Conservation (phyloP, 2,888 invertebrate genomes). For the Apodemia duryi region DNA sequence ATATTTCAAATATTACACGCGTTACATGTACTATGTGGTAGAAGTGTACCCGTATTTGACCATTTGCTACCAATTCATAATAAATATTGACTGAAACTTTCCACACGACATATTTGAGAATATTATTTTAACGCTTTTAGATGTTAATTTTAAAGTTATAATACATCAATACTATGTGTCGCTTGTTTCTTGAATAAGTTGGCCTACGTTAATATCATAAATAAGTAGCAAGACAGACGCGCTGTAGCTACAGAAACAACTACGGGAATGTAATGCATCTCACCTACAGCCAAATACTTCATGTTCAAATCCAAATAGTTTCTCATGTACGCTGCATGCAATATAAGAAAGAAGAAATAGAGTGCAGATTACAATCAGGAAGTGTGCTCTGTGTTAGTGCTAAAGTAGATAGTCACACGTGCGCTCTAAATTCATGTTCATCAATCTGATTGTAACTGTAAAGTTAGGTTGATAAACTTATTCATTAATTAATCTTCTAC, state of each 20-base stretch:
- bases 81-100: too few relatives aligned
- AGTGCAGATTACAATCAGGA: constrained; percentile 58
- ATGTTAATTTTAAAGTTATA: too few relatives aligned
- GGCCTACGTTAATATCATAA: too few relatives aligned
- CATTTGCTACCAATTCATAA: too few relatives aligned
- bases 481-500: background rate
- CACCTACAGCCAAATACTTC: constrained; percentile 87
- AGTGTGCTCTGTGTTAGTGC: constrained; percentile 39
- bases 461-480: background rate
- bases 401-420: constrained; percentile 30
- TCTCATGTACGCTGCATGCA: constrained; percentile 91
- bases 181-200: too few relatives aligned
- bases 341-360: constrained; percentile 73
- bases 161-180: too few relatives aligned
- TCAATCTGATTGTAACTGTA: background rate
- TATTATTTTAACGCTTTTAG: too few relatives aligned
- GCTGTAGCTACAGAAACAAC: constrained; percentile 30
- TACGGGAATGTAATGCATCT: constrained; percentile 40
- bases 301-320: constrained; percentile 89
- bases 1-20: too few relatives aligned
- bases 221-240: constrained; percentile 2
- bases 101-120: too few relatives aligned
- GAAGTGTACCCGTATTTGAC: too few relatives aligned
- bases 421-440: background rate
- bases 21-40: too few relatives aligned